Conservation (phyloP, 2,888 invertebrate species). For the Andrena haemorrhoa region DNA sequence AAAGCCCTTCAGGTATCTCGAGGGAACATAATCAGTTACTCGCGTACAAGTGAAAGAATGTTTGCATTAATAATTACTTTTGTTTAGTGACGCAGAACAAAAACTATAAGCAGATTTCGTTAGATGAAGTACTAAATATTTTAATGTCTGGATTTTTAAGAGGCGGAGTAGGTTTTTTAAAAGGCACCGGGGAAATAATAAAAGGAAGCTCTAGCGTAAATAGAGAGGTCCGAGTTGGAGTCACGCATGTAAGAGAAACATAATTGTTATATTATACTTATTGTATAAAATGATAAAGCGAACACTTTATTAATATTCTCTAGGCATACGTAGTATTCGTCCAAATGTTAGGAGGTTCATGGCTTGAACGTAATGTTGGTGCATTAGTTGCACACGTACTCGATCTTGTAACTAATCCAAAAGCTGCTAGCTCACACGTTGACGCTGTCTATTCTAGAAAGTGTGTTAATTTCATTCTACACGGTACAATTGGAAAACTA, state of each 20-base stretch:
- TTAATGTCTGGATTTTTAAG: conserved; percentile 97
- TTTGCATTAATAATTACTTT: background rate
- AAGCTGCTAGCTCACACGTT: conserved; percentile 97
- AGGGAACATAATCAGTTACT: background rate
- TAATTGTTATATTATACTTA: conserved; percentile 13
- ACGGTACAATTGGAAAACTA: conserved; percentile 96
- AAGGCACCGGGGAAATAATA: conserved; percentile 97
- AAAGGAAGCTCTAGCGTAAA: conserved; percentile 97
- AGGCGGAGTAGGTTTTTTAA: conserved; percentile 97
- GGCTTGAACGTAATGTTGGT: conserved; percentile 97
- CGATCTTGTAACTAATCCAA: conserved; percentile 97
- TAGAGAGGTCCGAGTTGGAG: conserved; percentile 98
- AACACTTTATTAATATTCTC: conserved; percentile 55
- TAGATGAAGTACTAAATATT: conserved; percentile 96
- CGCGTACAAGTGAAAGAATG: background rate
- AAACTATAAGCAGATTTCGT: conserved; percentile 89
- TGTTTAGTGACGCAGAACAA: conserved; percentile 87
- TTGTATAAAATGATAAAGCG: conserved; percentile 13
- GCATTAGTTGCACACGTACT: conserved; percentile 95
- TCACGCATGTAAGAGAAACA: conserved; percentile 93
- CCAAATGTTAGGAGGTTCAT: conserved; percentile 96
- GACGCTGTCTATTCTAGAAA: conserved; percentile 99
- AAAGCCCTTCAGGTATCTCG: conserved; percentile 84
- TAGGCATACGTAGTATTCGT: conserved; percentile 98
- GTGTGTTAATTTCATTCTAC: conserved; percentile 97